phyloP scores from a whole-genome alignment of 1,140 invertebrate species.

The Meloidogyne chitwoodi region DNA sequence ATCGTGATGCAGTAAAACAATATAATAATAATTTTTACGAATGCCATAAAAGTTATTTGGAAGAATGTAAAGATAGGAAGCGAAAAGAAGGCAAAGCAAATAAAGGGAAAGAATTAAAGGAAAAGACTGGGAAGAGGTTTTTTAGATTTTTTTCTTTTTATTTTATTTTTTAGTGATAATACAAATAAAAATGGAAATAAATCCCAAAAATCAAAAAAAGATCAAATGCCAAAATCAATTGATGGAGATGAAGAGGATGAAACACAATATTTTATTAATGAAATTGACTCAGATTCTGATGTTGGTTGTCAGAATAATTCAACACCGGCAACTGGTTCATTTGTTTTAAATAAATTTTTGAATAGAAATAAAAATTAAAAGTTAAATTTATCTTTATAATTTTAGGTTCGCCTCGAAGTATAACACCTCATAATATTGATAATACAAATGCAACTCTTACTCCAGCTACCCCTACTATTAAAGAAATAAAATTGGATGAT shows the following conservation, averaged over 20 bases:
- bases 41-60: conserved; percentile 50
- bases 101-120: background rate
- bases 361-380: no score
- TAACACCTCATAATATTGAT: background rate
- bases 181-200: background rate
- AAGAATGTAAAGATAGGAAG: conserved; percentile 32
- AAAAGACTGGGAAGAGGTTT: background rate
- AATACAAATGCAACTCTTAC: background rate
- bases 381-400: no score
- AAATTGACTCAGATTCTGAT: background rate
- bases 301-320: background rate
- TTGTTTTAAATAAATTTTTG: background rate
- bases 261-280: background rate
- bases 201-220: background rate
- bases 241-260: background rate
- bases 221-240: background rate
- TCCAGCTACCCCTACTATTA: background rate
- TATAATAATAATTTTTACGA: conserved; percentile 63
- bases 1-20: conserved; percentile 63
- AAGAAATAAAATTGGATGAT: background rate
- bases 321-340: background rate
- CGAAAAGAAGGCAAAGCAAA: conserved; percentile 24
- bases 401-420: background rate
- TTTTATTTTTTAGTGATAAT: background rate
- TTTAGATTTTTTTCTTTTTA: background rate